A percentile compares a stretch with the other conserved stretches of the same genome.
Evolutionary conservation across 2,113 vertebrate genomes (phyloP).

Genomic region (Eubucco bourcierii): DNA sequence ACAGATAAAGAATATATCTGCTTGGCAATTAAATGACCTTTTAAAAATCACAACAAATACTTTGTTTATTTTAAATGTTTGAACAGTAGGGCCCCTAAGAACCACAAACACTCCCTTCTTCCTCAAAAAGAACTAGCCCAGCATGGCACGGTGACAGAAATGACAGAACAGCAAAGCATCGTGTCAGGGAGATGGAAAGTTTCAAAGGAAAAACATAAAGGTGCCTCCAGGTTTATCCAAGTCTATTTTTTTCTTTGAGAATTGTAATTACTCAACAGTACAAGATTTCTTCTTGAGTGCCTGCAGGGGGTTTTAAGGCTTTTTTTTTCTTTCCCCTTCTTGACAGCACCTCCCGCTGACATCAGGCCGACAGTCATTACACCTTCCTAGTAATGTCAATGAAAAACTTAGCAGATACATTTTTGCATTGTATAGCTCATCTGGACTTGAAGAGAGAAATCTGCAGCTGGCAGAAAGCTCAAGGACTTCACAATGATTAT

Average conservation of each 20-base stretch:
- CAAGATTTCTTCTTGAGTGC: constrained; percentile 26
- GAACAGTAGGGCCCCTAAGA: background rate
- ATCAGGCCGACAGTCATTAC: constrained; percentile 50
- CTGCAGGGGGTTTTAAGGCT: background rate
- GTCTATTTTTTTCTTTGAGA: constrained; percentile 26
- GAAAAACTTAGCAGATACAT: constrained; percentile 33
- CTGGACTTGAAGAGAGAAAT: constrained; percentile 35
- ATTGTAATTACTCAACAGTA: constrained; percentile 51
- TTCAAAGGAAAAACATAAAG: constrained; percentile 50
- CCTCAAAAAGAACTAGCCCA: background rate
- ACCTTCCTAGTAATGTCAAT: constrained; percentile 57
- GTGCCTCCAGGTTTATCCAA: constrained; percentile 30
- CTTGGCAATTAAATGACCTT: constrained; percentile 49
- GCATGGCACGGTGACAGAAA: constrained; percentile 20
- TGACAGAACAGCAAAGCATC: constrained; percentile 3
- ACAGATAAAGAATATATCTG: constrained; percentile 33
- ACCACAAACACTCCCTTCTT: background rate
- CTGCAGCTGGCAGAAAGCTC: constrained; percentile 20
- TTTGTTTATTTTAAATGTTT: constrained; percentile 50
- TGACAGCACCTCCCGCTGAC: constrained; percentile 65
- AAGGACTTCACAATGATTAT: constrained; percentile 1
- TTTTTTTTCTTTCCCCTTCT: background rate
- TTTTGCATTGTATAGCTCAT: constrained; percentile 40
- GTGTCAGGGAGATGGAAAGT: constrained; percentile 32
- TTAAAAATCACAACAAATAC: background rate